phyloP scores from a whole-genome alignment of 2,888 invertebrate species.

The Miltochrista miniata region DNA sequence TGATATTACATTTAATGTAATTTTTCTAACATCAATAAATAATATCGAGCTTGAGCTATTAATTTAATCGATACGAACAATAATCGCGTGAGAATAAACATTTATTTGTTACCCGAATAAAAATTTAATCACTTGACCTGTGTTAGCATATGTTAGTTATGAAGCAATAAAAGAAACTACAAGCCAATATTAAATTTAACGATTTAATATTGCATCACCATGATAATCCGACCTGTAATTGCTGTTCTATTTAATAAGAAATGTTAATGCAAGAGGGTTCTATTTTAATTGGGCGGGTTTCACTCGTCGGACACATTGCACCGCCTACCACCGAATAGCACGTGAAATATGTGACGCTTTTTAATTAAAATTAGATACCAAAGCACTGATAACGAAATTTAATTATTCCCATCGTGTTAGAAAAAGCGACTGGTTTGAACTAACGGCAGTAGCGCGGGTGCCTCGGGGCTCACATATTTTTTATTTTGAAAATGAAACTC shows the following conservation, averaged over 20 bases:
- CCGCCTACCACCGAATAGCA: slow-evolving; percentile 79
- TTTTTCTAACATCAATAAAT: slow-evolving; percentile 57
- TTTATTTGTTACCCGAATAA: slow-evolving; percentile 65
- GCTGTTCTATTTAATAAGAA: slow-evolving; percentile 34
- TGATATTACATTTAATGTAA: slow-evolving; percentile 33
- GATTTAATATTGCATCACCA: slow-evolving; percentile 78
- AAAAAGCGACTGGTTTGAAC: slow-evolving; percentile 50
- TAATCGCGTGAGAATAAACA: slow-evolving; percentile 78
- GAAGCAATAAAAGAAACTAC: slow-evolving; percentile 79
- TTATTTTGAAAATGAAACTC: slow-evolving; percentile 34
- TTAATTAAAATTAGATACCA: slow-evolving; percentile 81
- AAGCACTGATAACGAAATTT: slow-evolving; percentile 73
- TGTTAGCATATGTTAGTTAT: slow-evolving; percentile 73
- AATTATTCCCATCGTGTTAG: slow-evolving; percentile 69
- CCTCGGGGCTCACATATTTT: slow-evolving; percentile 23
- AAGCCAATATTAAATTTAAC: slow-evolving; percentile 81
- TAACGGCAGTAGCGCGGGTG: slow-evolving; percentile 49
- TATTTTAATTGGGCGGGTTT: slow-evolving; percentile 51
- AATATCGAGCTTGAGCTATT: slow-evolving; percentile 52
- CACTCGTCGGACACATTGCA: slow-evolving; percentile 59
- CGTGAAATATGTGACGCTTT: slow-evolving; percentile 81
- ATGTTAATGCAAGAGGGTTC: slow-evolving; percentile 49
- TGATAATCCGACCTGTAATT: slow-evolving; percentile 49
- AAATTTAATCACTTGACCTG: slow-evolving; percentile 68
- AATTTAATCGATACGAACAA: slow-evolving; percentile 60